A percentile compares a stretch with the other conserved stretches of the same genome.
Evolutionary conservation across 2,113 vertebrate species (phyloP).

Genomic region (Ceyx margarethae): DNA sequence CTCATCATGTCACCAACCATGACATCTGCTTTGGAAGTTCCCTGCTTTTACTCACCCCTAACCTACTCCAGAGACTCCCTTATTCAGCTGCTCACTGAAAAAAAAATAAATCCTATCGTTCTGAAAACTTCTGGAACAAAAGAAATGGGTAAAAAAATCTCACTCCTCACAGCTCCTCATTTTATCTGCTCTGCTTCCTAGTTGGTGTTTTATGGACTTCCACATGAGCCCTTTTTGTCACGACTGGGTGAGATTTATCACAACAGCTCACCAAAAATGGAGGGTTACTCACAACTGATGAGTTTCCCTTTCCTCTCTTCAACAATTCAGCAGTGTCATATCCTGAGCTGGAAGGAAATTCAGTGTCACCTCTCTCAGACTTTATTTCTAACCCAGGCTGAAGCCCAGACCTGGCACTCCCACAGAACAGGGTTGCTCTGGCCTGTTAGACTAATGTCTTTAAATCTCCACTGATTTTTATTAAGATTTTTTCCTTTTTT

Average conservation of each 20-base stretch:
- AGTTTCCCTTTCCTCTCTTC: conserved; percentile 56
- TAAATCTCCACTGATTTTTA: background rate
- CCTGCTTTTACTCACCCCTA: background rate
- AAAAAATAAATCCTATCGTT: background rate
- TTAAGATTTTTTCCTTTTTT: background rate
- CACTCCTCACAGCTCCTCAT: background rate
- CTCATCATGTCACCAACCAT: background rate
- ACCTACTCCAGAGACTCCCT: background rate
- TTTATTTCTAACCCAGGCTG: background rate
- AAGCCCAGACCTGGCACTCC: background rate
- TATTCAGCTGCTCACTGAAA: background rate
- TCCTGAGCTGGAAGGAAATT: background rate
- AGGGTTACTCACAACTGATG: background rate
- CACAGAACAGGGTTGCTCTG: accelerated
- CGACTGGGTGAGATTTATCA: background rate
- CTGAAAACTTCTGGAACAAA: background rate
- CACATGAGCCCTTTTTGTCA: accelerated
- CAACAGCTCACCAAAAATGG: background rate
- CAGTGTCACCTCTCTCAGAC: background rate
- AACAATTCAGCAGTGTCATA: conserved; percentile 37
- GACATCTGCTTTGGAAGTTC: background rate
- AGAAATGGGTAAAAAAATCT: background rate
- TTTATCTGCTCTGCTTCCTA: background rate
- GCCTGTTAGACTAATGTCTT: accelerated
- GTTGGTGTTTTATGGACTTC: background rate